Conservation (phyloP, 2,888 invertebrate genomes). For the Notocelia uddmanniana region DNA sequence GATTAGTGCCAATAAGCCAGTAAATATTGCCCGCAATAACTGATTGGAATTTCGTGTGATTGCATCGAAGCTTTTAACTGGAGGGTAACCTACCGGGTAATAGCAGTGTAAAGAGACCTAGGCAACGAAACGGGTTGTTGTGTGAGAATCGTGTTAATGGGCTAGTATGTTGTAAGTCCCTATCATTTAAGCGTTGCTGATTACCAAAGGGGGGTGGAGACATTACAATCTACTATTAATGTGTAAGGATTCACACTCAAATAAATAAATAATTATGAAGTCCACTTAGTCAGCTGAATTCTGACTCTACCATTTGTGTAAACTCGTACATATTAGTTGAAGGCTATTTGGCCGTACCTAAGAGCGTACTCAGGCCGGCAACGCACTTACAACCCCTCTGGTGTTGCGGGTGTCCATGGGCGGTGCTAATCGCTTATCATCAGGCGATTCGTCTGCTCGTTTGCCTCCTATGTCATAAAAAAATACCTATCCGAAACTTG, state of each 20-base stretch:
- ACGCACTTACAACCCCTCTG: too few relatives aligned
- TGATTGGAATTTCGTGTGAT: conserved; percentile 26
- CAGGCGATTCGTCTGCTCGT: too few relatives aligned
- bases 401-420: too few relatives aligned
- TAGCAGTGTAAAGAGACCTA: conserved; percentile 7
- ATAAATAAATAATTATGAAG: too few relatives aligned
- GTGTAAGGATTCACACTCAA: background rate
- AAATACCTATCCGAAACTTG: too few relatives aligned
- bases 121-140: conserved; percentile 22
- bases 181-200: conserved; percentile 7
- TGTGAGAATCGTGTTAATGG: conserved; percentile 24
- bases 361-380: too few relatives aligned
- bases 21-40: conserved; percentile 25
- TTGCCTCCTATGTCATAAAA: too few relatives aligned
- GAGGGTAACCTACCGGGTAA: conserved; percentile 19
- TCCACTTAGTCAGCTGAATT: too few relatives aligned
- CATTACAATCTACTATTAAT: background rate
- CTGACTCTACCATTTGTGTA: too few relatives aligned
- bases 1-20: conserved; percentile 41
- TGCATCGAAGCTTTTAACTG: conserved; percentile 20
- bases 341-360: too few relatives aligned
- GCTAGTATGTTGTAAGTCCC: background rate
- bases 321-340: too few relatives aligned
- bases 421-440: too few relatives aligned
- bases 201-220: background rate